These are phyloP conservation scores for Perodicticus potto DNA, from an alignment of 2,797 vertebrate species.

Conservation along the genomic window DNA sequence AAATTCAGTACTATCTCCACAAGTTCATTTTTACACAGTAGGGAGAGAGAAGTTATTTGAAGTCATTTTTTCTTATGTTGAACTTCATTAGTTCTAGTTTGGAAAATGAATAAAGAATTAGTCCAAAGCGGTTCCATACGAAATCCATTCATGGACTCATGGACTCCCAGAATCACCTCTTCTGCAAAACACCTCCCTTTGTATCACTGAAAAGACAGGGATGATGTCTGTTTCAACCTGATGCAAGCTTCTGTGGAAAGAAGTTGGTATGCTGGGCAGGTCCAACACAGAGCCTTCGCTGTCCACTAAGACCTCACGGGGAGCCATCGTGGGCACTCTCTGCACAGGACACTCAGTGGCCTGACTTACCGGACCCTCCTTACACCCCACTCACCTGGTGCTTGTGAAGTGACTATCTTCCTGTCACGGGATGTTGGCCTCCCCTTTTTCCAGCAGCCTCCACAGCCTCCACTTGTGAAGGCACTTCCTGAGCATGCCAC, in stretches of 20 bases:
- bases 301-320: not conserved
- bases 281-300: not conserved
- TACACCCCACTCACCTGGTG: not conserved
- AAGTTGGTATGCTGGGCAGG: not conserved
- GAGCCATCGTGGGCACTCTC: not conserved
- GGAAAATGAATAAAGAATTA: not conserved
- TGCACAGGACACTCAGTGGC: not conserved
- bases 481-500: not conserved
- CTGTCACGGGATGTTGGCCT: fast-evolving
- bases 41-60: not conserved
- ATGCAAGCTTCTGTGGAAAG: not conserved
- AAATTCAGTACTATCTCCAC: not conserved
- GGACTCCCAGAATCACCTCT: not conserved
- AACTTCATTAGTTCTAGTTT: not conserved
- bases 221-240: fast-evolving
- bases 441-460: not conserved
- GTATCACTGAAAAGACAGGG: too few species aligned
- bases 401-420: not conserved
- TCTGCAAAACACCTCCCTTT: not conserved
- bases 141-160: not conserved
- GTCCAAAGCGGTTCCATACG: not conserved
- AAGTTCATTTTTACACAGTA: not conserved
- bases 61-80: fast-evolving
- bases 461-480: not conserved
- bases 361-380: not conserved